Evolutionary conservation across 2,797 vertebrate species (phyloP), one percentile per base, ranked within the genome.

Genomic region (Propithecus deckenii): DNA sequence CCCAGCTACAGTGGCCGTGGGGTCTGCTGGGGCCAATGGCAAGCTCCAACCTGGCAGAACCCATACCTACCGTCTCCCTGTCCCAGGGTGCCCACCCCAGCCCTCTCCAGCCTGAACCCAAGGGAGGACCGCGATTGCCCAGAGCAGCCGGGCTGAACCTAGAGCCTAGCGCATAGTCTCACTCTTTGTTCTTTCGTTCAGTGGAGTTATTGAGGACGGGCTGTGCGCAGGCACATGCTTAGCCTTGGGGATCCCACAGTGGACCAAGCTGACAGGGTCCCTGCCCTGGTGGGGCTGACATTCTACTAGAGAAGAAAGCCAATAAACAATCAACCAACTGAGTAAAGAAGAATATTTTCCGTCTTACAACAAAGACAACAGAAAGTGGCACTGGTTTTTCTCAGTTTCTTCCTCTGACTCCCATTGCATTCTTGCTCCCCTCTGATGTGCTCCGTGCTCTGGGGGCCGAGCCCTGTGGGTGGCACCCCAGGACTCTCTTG

Each of bases 381-480:
- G 6, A 4, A 23, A n/a, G 38, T 4, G 15, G 13, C 2, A 18
- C 41, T 35, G 11, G 1, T 0, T 46, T 43, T 52, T 76, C 85
- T 3, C 43, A 2, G 3, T 43, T 59, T 52, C 57, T 50, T 59
- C 32, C 38, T 67, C 17, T 75, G 9, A 69, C 17, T 23, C 55
- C 4, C 0, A 13, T 5, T 86, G 43, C 17, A 0, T 25, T 32
- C 50, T 23, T 25, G 0, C 3, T 4, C 46, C 23, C 0, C 46
- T 30, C 32, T 12, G 3, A 13, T 38, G 75, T 92, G 48, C 93
- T 65, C 72, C 32, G 25, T 4, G 35, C 43, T 43, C 55, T 28
- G 8, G 10, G 32, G 12, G 8, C 57, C 4, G 10, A 48, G 10
- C 65, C 71, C 55, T 28, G 32, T 41, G 61, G 38, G 9, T 7